Evolutionary conservation across 2,888 invertebrate species (phyloP).

Genomic region (Chaetogeoica ovagalla): DNA sequence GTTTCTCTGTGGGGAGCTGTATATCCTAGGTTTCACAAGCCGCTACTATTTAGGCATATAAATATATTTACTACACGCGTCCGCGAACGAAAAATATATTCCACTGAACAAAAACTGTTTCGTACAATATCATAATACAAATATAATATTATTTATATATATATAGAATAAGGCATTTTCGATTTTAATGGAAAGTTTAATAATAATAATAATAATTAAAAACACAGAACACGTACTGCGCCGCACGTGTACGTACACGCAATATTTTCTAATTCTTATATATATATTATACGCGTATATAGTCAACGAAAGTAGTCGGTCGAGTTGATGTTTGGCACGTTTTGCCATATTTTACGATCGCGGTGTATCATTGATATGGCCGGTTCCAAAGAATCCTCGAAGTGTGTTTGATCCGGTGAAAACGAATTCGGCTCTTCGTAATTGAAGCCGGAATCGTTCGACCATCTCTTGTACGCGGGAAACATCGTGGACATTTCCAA

Average conservation of each 20-base stretch:
- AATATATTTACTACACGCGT: too few relatives aligned
- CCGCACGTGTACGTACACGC: too few relatives aligned
- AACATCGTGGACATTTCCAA: conserved; percentile 18
- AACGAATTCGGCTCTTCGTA: conserved; percentile 24
- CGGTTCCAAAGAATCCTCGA: conserved; percentile 44
- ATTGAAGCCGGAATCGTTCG: conserved; percentile 38
- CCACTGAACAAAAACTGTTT: too few relatives aligned
- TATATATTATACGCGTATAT: background rate
- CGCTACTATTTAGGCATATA: too few relatives aligned
- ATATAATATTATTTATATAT: too few relatives aligned
- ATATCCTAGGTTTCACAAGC: too few relatives aligned
- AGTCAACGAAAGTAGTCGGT: conserved; percentile 43
- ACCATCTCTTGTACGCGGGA: conserved; percentile 47
- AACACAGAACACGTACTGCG: background rate
- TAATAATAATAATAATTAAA: background rate
- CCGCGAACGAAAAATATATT: too few relatives aligned
- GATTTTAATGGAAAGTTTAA: conserved; percentile 10
- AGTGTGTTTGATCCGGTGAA: conserved; percentile 21
- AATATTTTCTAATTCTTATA: conserved; percentile 8
- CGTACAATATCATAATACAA: too few relatives aligned
- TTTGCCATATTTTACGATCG: conserved; percentile 50
- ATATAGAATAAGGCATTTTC: too few relatives aligned
- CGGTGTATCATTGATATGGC: conserved; percentile 39
- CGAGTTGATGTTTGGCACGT: conserved; percentile 46
- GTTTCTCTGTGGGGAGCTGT: too few relatives aligned